Evolutionary conservation across 2,113 vertebrate species (phyloP), one percentile per base, ranked within the genome.

Genomic region (Spilogale gracilis): DNA sequence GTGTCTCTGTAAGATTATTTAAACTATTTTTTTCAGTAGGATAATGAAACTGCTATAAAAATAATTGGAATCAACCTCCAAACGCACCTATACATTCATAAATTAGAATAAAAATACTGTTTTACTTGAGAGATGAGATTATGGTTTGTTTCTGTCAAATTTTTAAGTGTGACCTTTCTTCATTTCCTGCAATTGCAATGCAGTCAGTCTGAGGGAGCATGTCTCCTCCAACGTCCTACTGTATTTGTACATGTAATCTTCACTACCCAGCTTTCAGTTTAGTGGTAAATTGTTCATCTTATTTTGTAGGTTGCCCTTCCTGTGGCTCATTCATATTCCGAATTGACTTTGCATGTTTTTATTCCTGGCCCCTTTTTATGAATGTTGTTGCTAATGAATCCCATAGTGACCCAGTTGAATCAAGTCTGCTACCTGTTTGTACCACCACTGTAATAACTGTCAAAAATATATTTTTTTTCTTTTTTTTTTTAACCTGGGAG

Each of bases 331-430:
- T 93, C 65, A 56, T 73, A 93, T 89, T 45, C 71, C 80, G 54
- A 48, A 58, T 2, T 93, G 65, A 45, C 81, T 80, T 81, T 69
- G 71, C 63, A 54, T 25, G 14, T 54, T 95, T 96, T 94, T 71
- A 82, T 93, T 94, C 91, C 30, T 91, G 20, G 73, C 54, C 65
- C 5, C 1, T 82, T 93, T 82, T 85, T 58, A 82, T 91, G 48
- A 93, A 48, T 78, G 38, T 94, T 54, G 78, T 6, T n/a, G 79
- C 54, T 86, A 96, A 94, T 61, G 54, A 95, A 93, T 94, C 85
- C 91, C 65, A 32, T 52, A 86, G 95, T 95, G 96, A 91, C 58
- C 43, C 27, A 60, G 5, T 60, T 30, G 7, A 76, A 85, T 79
- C 27, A 3, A 61, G 23, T 91, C 48, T 71, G 43, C 45, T 85